Base-by-base conservation (phyloP, 2,113 vertebrate genomes). In the Penelope pileata region DNA sequence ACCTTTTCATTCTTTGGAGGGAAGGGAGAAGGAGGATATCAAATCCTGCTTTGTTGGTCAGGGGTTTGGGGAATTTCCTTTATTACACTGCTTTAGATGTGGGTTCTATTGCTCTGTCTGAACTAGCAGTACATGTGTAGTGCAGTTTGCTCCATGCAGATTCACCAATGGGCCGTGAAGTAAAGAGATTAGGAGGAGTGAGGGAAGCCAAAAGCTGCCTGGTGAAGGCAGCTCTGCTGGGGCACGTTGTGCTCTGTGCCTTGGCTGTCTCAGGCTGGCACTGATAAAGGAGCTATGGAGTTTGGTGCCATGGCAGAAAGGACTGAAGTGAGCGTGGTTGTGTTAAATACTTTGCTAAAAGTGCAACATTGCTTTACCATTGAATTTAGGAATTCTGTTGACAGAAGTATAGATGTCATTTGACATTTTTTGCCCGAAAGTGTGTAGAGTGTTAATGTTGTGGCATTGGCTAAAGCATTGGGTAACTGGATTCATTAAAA, bases 171-270 rank as follows among this genome's bases (percentile, higher is more conserved):
- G 56, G 45, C 32, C 51, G 66, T 93, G 77, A 91, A 96, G 95
- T 94, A 84, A n/a, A 73, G 81, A 69, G 69, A 90, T 86, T 76
- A 62, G 85, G 76, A 77, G 83, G 38, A 94, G 10, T 29, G 30
- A 89, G 56, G 51, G 16, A 85, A 86, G 60, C 92, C 81, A 74
- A 50, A 84, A 93, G 53, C 70, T 12, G 1, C 47, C 81, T 34
- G 45, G 68, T 93, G 79, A 94, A 73, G 85, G 77, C 80, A 93
- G 72, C 66, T 96, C 68, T 91, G 58, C 50, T 81, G 75, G 70
- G 47, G 23, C 40, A 59, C 3, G 0, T 22, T 23, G 15, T 54
- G 50, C 36, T 73, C 15, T 43, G 32, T 88, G 10, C 42, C 82
- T 70, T 36, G 53, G 77, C 74, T 89, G 38, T 86, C 69, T 69